Percentiles rank a stretch among this genome's conserved stretches.
Conservation (phyloP, 1,140 invertebrate species). For the Macrobrachium rosenbergii region DNA sequence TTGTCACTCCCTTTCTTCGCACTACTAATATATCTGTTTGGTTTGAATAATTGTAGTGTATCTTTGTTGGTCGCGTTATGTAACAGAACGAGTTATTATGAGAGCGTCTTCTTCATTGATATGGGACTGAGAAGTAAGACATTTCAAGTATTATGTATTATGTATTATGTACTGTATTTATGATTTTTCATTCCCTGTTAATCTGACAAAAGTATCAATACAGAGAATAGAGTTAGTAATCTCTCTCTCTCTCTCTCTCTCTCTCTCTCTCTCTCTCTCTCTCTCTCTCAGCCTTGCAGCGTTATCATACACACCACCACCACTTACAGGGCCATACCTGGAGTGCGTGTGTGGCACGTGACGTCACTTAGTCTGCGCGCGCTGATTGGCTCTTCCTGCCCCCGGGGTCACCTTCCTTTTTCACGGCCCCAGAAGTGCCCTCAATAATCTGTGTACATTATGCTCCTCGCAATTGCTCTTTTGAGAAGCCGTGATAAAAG, state of each 20-base stretch:
- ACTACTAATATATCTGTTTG: too few species aligned
- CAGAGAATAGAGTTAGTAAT: too few species aligned
- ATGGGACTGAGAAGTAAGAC: too few species aligned
- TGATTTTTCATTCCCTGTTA: too few species aligned
- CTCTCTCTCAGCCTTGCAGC: constrained; percentile 35
- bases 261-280: background rate
- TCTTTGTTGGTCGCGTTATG: too few species aligned
- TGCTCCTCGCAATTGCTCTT: constrained; percentile 1
- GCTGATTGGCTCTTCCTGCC: constrained; percentile 54
- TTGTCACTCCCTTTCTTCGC: too few species aligned
- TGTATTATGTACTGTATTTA: too few species aligned
- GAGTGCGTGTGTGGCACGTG: constrained; percentile 47
- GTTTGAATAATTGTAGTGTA: too few species aligned
- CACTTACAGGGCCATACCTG: background rate
- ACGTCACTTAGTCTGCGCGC: constrained; percentile 32
- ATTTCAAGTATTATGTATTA: too few species aligned
- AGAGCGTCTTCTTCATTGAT: too few species aligned
- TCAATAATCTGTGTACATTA: constrained; percentile 56
- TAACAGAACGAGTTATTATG: too few species aligned
- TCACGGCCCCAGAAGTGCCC: constrained; percentile 50
- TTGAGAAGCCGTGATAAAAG: background rate
- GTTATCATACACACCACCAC: constrained; percentile 33
- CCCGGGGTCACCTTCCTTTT: constrained; percentile 53
- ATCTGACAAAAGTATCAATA: too few species aligned
- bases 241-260: constrained; percentile 13